phyloP scores from a whole-genome alignment of 2,113 vertebrate species.

The Pteruthius melanotis region DNA sequence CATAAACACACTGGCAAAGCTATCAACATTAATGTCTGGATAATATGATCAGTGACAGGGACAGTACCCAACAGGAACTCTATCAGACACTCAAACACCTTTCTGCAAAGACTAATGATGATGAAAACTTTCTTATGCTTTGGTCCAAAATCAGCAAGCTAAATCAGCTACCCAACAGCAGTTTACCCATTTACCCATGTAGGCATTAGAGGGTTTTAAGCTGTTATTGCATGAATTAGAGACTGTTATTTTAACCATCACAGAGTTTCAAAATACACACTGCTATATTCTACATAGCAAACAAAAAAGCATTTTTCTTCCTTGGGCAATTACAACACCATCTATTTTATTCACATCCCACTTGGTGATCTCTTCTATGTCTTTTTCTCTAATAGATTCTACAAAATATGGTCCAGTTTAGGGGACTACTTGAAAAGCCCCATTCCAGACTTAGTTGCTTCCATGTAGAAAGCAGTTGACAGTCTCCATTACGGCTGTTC shows the following conservation, averaged over 20 bases:
- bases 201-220: background rate
- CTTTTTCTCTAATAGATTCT: background rate
- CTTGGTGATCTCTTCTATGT: background rate
- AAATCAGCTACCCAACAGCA: background rate
- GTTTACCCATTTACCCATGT: background rate
- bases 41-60: background rate
- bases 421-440: background rate
- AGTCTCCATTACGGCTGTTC: rapidly evolving
- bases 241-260: background rate
- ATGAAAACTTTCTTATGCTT: background rate
- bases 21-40: constrained; percentile 8
- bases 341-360: background rate
- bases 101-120: background rate
- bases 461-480: background rate
- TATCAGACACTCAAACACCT: background rate
- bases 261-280: background rate
- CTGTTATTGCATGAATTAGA: background rate
- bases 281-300: background rate
- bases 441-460: background rate
- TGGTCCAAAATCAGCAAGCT: background rate
- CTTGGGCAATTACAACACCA: background rate
- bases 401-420: background rate
- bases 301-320: background rate
- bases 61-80: constrained; percentile 29
- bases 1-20: constrained; percentile 47